Evolutionary conservation across 1,140 invertebrate species (phyloP), one percentile per base, ranked within the genome.

Genomic region (Schlechtendalia chinensis): DNA sequence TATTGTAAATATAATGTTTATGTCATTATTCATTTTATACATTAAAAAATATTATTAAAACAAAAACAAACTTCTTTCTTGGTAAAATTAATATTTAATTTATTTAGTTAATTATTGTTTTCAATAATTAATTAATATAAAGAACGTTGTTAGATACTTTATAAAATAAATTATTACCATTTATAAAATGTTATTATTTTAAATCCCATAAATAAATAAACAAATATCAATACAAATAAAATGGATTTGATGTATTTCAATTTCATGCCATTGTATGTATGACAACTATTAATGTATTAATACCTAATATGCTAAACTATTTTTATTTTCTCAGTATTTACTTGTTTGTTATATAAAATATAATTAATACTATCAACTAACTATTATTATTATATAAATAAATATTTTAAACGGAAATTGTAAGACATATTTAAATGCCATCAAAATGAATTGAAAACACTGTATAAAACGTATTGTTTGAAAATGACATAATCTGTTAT

Each of bases 351-450:
- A 45, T 22, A 22, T 67, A 67, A 12, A 47, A 22, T 22, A 58
- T 22, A 5, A 58, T 58, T n/a, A n/a, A n/a, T 22, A 22, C 1
- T 58, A 58, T n/a, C n/a, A 67, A 45, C 22, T 45, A 45, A 22
- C 19, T 67, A 69, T 69, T 47, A 69, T 69, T n/a, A 63, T 27
- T 59, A 39, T 39, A 39, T 39, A 39, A 39, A 63, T 63, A 29
- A 29, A 14, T 19, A 29, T 65, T 29, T 63, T n/a, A 39, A 65
- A 8, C 32, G 8, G 32, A 39, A 39, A 65, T 22, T 65, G 8
- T 65, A 12, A 39, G 63, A 65, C 10, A 65, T 65, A 45, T 5
- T 32, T 39, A 39, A 39, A 3, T 39, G 32, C 3, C 3, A 39
- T 39, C 32, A 8, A 39, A 67, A 17, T 67, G 4, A 22, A 14